Percentiles rank a stretch among this genome's conserved stretches.
These are phyloP conservation scores for Prunella fulvescens DNA, from an alignment of 2,113 vertebrate genomes.

Conservation along the genomic window DNA sequence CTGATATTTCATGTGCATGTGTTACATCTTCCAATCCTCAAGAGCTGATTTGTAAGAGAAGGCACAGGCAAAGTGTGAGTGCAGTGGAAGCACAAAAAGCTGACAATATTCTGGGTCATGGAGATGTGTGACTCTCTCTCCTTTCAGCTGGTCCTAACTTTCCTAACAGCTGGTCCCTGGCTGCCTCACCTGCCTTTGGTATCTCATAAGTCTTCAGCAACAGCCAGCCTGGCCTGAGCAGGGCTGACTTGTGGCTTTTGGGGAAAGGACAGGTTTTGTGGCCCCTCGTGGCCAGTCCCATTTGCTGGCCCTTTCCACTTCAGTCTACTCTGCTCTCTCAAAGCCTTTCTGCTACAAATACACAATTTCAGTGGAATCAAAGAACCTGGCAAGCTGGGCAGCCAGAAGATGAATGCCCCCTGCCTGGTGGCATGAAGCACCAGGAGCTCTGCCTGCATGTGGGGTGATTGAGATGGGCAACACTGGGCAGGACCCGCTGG, in stretches of 20 bases:
- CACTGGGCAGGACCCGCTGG: fast-evolving
- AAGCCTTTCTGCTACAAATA: background rate
- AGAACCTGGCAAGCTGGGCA: background rate
- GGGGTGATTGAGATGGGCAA: background rate
- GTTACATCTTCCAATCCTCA: background rate
- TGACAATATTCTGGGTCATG: background rate
- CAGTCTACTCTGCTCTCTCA: background rate
- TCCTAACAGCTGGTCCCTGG: background rate
- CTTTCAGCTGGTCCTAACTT: too few relatives aligned
- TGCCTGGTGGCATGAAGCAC: background rate
- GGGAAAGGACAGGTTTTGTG: background rate
- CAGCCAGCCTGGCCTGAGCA: background rate
- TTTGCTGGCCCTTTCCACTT: background rate
- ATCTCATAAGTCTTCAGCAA: background rate
- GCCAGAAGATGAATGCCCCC: background rate
- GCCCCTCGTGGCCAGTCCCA: background rate
- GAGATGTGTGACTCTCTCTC: background rate
- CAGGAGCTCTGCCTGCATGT: fast-evolving
- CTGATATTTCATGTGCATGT: background rate
- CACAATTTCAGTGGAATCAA: background rate
- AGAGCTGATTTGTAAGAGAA: background rate
- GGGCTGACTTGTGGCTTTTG: background rate
- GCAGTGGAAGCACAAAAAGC: background rate
- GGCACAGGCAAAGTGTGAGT: background rate
- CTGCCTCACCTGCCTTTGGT: background rate